Conservation (phyloP, 2,797 vertebrate species). For the Aulostomus chinensis region DNA sequence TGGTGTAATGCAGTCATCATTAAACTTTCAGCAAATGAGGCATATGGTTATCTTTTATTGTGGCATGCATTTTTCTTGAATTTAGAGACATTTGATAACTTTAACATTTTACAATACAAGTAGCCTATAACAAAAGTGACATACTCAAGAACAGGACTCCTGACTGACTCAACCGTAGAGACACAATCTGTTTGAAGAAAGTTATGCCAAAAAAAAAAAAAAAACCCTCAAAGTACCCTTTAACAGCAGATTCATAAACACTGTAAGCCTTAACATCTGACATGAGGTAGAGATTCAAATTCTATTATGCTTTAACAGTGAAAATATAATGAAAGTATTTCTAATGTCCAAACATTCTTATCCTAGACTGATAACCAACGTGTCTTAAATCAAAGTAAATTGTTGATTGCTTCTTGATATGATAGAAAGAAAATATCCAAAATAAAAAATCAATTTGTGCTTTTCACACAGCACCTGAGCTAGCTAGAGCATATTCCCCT, state of each 20-base stretch:
- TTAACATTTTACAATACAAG: conserved; percentile 5
- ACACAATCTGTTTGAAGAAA: conserved; percentile 11
- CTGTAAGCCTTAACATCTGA: conserved; percentile 18
- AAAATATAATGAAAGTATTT: not conserved
- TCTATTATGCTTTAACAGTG: conserved; percentile 1
- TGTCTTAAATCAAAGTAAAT: conserved; percentile 13
- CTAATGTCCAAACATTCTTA: conserved; percentile 1
- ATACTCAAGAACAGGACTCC: conserved; percentile 15
- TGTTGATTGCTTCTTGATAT: not conserved
- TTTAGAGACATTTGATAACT: conserved; percentile 3
- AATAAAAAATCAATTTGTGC: too few species aligned
- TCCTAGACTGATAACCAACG: not conserved
- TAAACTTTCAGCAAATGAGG: conserved; percentile 10
- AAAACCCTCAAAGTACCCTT: not conserved
- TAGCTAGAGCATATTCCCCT: too few species aligned
- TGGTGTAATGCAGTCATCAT: conserved; percentile 6
- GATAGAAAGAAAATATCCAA: too few species aligned
- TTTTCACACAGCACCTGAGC: too few species aligned
- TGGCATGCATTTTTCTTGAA: conserved; percentile 1
- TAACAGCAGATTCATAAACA: conserved; percentile 9
- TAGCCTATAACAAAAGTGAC: conserved; percentile 5
- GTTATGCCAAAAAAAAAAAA: conserved; percentile 5
- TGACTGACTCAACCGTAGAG: conserved; percentile 6
- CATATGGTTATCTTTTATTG: conserved; percentile 3
- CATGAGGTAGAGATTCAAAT: not conserved